Evolutionary conservation across 2,888 invertebrate genomes (phyloP).

Genomic region (Aporophyla lueneburgensis): DNA sequence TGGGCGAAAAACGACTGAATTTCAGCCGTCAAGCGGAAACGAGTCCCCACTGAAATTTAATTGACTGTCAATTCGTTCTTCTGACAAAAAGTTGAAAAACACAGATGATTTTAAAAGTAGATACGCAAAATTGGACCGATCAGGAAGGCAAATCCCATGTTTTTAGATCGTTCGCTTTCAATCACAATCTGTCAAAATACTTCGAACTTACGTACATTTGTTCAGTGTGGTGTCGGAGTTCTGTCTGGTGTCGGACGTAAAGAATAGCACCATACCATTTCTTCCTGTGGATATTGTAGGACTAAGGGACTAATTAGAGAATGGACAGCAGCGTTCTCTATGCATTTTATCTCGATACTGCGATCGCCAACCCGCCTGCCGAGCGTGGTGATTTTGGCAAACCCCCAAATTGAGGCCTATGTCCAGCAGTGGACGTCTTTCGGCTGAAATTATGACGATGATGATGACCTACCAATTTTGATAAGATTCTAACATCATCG

Average conservation of each 20-base stretch:
- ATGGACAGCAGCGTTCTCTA: no score
- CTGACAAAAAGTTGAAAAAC: slow-evolving; percentile 42
- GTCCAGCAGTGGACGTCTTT: no score
- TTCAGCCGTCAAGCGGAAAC: slow-evolving; percentile 35
- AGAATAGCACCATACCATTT: no score
- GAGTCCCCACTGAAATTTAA: slow-evolving; percentile 58
- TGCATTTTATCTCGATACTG: no score
- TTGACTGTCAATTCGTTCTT: slow-evolving; percentile 61
- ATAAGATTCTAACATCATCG: not conserved
- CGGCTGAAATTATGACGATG: no score
- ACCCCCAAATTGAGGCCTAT: no score
- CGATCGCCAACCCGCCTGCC: no score
- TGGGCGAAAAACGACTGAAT: slow-evolving; percentile 31
- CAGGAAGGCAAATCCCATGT: not conserved
- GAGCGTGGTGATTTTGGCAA: no score
- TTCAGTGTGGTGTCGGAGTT: no score
- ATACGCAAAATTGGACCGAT: not conserved
- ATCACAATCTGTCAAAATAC: not conserved
- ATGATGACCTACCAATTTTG: not conserved
- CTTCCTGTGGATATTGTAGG: no score
- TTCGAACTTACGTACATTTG: not conserved
- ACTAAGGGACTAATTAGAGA: no score
- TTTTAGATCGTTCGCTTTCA: not conserved
- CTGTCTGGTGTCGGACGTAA: no score
- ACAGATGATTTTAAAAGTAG: slow-evolving; percentile 18